Evolutionary conservation across 2,797 vertebrate genomes (phyloP), one percentile per base, ranked within the genome.

Genomic region (Etheostoma perlongum): DNA sequence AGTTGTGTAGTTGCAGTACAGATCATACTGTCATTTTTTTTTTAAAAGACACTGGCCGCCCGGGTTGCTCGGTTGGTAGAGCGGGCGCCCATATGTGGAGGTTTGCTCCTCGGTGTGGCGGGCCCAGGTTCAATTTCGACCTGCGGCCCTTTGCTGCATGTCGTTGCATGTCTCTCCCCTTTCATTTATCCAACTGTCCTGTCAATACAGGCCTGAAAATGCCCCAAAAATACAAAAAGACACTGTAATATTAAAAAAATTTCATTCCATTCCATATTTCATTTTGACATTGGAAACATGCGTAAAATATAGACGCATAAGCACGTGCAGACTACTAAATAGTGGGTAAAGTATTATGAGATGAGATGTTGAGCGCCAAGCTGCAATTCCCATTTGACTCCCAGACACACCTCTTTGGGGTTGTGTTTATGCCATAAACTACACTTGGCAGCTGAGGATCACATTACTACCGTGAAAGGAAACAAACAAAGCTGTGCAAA

Each of bases 401-500:
- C 10, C 64, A 83, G 88, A 89, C 86, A 87, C 81, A 87, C 85
- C 82, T 91, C 81, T 87, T 77, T 62, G 51, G 79, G 85, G 78
- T 73, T 83, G 78, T 84, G 80, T 83, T 90, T 54, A 82, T 78
- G 78, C 79, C 81, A 85, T 88, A 84, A 94, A 93, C 85, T 81
- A 66, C 76, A 76, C 75, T 90, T 93, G 89, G 91, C 90, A 94
- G 90, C 87, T 84, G 73, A 81, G 78, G 83, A 89, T 92, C 85
- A 87, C 46, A 82, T 89, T 88, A 84, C 87, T 68, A 85, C 69
- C 81, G 60, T 85, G 88, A 89, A 87, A 40, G 74, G 86, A 88
- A 92, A 91, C 85, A 92, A 93, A 94, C 91, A 93, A 92, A 94
- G 88, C 90, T 83, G 89, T 85, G 87, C 84, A 87, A 85, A 89